Evolutionary conservation across 2,797 vertebrate species (phyloP), one percentile per base, ranked within the genome.

Genomic region (Myotis daubentonii): DNA sequence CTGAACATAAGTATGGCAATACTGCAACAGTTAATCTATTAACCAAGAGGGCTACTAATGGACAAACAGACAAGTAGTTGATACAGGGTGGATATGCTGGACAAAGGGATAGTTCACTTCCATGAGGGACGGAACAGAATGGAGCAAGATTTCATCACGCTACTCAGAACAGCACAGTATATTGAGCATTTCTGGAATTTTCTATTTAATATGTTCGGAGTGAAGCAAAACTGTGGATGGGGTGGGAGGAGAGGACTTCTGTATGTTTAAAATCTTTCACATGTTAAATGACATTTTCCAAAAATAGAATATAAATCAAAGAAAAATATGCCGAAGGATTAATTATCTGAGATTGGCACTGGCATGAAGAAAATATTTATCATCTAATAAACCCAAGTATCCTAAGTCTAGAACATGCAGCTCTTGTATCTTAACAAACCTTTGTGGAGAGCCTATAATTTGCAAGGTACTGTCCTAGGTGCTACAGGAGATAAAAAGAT

Each of bases 401-500:
- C 36, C 75, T 83, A 85, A 89, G 16, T 78, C 20, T 89, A 95
- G 16, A 93, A 62, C 23, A 41, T 17, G 62, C 12, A 72, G 68
- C 23, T 57, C 62, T 71, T 76, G 1, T 53, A 82, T 83, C 71
- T 92, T 88, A 94, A 86, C 60, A 80, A 72, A 86, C 71, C 71
- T 85, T 91, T 62, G 30, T 36, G 53, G 41, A 82, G 22, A 80
- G 74, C 23, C 41, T 68, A 90, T 38, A 88, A 53, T 47, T 28
- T 93, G 68, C 81, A 92, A 93, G 72, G 80, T 83, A 88, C 91
- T 93, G 55, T 90, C 78, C 94, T 82, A 87, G 88, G 87, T 90
- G 53, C 80, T 74, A 65, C 16, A 90, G 44, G 65, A 28, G 20
- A 91, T 82, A 68, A 92, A 55, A 93, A 81, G 49, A 74, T 74